Evolutionary conservation across 1,140 invertebrate genomes (phyloP).

Genomic region (Drosophila obscura): DNA sequence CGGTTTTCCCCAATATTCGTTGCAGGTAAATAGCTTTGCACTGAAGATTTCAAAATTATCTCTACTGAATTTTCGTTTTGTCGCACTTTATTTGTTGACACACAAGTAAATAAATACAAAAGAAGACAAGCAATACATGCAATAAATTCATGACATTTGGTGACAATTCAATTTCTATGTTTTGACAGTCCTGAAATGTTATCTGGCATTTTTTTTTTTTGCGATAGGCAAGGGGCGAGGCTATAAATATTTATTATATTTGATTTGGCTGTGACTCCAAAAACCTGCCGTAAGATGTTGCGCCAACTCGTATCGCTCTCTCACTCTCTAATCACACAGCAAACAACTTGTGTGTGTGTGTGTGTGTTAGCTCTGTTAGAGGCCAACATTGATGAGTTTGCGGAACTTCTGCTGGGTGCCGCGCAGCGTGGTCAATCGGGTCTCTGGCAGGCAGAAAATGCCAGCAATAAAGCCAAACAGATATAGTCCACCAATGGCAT

Average conservation of each 20-base stretch:
- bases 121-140: too few relatives aligned
- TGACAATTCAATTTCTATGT: too few relatives aligned
- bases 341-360: not conserved
- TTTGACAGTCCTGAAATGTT: constrained; percentile 17
- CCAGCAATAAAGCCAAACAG: constrained; percentile 37
- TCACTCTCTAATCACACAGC: not conserved
- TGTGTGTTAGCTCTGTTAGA: too few relatives aligned
- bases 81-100: too few relatives aligned
- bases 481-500: constrained; percentile 44
- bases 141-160: too few relatives aligned
- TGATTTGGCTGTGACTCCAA: not conserved
- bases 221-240: constrained; percentile 1
- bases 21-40: too few relatives aligned
- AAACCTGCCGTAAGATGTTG: not conserved
- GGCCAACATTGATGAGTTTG: constrained; percentile 11
- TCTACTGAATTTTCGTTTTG: too few relatives aligned
- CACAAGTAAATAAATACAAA: too few relatives aligned
- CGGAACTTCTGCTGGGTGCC: constrained; percentile 60
- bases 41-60: too few relatives aligned
- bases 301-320: not conserved
- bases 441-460: constrained; percentile 62
- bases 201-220: constrained; percentile 3
- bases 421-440: constrained; percentile 47
- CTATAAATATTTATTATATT: constrained; percentile 44
- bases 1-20: too few relatives aligned